These are phyloP conservation scores for Porites australiensis DNA, from an alignment of 64 coral and sea anemone species.

Conservation along the genomic window DNA sequence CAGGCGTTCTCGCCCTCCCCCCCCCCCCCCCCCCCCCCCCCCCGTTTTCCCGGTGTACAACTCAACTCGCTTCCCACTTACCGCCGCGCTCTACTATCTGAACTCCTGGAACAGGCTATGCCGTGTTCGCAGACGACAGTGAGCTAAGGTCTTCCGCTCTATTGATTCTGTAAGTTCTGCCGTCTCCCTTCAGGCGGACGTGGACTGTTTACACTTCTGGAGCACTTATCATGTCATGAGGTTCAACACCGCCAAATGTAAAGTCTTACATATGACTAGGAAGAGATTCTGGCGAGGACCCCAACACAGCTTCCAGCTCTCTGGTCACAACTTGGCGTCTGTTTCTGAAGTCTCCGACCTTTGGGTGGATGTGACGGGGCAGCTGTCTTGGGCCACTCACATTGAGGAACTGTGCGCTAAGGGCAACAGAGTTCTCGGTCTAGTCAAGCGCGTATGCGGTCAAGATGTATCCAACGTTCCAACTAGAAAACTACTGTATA, in stretches of 20 bases:
- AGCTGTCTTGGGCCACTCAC: not conserved
- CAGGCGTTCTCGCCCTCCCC: too few species aligned
- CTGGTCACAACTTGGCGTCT: not conserved
- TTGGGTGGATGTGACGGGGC: not conserved
- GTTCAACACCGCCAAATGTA: conserved; percentile 44
- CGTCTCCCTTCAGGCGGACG: conserved; percentile 22
- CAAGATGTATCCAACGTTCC: conserved; percentile 32
- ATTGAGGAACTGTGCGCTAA: conserved; percentile 21
- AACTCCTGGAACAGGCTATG: too few species aligned
- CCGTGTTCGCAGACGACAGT: too few species aligned
- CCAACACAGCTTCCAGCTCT: conserved; percentile 16
- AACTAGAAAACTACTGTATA: conserved; percentile 58
- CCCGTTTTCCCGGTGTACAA: too few species aligned
- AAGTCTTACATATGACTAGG: conserved; percentile 31
- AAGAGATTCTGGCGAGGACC: conserved; percentile 5
- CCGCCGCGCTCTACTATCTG: too few species aligned
- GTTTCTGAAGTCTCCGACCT: not conserved
- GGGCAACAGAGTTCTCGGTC: conserved; percentile 24
- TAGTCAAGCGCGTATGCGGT: conserved; percentile 25
- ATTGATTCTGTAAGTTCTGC: not conserved
- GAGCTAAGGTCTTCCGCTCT: not conserved
- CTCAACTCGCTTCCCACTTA: too few species aligned
- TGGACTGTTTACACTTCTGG: conserved; percentile 29
- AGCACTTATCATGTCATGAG: conserved; percentile 40
- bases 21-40: too few species aligned